phyloP scores from a whole-genome alignment of 53 echinoderm and acorn worm genomes.

The Holothuria leucospilota region DNA sequence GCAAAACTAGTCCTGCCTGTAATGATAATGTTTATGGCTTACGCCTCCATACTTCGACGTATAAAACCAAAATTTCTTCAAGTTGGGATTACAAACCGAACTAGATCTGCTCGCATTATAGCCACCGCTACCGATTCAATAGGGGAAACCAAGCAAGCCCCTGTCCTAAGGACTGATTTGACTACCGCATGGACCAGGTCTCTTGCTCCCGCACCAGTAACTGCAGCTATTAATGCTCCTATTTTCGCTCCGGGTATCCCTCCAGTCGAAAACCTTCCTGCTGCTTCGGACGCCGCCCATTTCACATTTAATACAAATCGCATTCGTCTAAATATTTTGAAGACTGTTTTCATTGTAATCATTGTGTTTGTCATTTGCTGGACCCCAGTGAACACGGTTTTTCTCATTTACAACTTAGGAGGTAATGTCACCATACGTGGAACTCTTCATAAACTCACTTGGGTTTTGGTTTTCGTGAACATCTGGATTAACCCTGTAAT shows the following conservation, averaged over 20 bases:
- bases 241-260: neutral
- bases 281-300: no score
- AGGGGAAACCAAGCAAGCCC: neutral
- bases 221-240: neutral
- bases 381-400: neutral
- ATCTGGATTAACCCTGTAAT: neutral
- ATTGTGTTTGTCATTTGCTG: neutral
- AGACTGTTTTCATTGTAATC: neutral
- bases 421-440: neutral
- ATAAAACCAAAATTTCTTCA: neutral
- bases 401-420: neutral
- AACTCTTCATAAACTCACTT: neutral
- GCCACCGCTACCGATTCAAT: neutral
- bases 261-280: neutral
- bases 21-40: constrained; percentile 66
- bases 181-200: neutral
- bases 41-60: constrained; percentile 52
- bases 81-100: no score
- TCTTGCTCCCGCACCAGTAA: neutral
- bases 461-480: neutral
- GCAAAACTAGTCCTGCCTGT: constrained; percentile 62
- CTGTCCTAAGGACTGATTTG: neutral
- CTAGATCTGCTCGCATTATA: no score
- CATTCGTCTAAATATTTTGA: neutral
- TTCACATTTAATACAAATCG: neutral